Conservation (phyloP, 2,888 invertebrate species). For the Lithophane semibrunnea region DNA sequence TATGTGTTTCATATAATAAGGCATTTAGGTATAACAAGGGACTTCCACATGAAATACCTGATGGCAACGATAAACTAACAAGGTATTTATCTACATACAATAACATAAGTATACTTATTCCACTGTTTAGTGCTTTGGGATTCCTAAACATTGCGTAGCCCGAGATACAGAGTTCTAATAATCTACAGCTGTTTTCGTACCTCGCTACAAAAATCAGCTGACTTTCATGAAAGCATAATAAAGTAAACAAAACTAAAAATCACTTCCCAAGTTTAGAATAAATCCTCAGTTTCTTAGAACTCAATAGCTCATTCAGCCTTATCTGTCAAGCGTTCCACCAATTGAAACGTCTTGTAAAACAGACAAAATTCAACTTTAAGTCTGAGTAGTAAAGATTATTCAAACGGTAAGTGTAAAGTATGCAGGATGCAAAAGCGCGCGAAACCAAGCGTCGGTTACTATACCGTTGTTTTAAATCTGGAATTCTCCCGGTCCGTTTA, state of each 20-base stretch:
- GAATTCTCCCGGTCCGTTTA: constrained; percentile 74
- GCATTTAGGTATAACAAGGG: neutral
- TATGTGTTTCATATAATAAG: too few relatives aligned
- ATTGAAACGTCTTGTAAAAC: neutral
- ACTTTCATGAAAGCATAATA: constrained; percentile 11
- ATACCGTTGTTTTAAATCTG: constrained; percentile 80
- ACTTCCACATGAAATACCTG: neutral
- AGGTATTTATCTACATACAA: neutral
- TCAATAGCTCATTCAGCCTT: constrained; percentile 64
- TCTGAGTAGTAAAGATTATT: neutral
- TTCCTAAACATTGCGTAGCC: neutral
- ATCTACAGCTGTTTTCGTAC: constrained; percentile 40
- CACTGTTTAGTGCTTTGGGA: neutral
- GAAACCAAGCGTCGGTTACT: constrained; percentile 66
- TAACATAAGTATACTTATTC: neutral
- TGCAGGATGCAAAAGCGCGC: constrained; percentile 64
- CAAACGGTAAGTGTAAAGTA: constrained; percentile 29
- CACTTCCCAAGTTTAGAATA: constrained; percentile 34
- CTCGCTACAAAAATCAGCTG: constrained; percentile 41
- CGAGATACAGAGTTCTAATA: neutral
- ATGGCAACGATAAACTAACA: neutral
- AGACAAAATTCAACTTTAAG: constrained; percentile 32
- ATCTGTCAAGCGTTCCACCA: constrained; percentile 53
- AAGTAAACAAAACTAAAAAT: constrained; percentile 47
- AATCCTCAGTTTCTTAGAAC: constrained; percentile 59